Percentiles rank a stretch among this genome's conserved stretches.
These are phyloP conservation scores for Hetaerina titia DNA, from an alignment of 2,888 invertebrate species.

Conservation along the genomic window DNA sequence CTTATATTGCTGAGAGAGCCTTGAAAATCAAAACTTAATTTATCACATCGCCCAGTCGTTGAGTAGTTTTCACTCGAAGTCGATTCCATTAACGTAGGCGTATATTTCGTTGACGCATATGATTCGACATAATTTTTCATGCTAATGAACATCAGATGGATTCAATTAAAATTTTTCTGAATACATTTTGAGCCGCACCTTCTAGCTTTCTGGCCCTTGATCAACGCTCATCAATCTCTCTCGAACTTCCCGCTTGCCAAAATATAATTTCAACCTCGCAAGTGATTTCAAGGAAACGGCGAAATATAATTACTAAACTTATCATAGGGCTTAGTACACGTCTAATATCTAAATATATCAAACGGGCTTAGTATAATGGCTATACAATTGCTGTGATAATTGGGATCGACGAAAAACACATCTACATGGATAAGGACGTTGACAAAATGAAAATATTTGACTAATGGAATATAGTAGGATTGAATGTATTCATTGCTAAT, in stretches of 20 bases:
- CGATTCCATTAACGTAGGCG: no score
- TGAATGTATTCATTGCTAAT: no score
- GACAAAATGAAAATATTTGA: no score
- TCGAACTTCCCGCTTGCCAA: not conserved
- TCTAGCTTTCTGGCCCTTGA: not conserved
- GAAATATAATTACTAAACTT: not conserved
- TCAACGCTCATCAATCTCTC: not conserved
- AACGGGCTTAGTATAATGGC: no score
- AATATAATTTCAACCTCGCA: not conserved
- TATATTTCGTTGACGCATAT: no score
- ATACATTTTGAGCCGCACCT: not conserved
- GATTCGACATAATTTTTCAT: not conserved
- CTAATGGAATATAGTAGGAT: no score
- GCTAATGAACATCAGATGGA: not conserved
- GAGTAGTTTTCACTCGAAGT: not conserved
- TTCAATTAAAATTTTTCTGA: conserved; percentile 9
- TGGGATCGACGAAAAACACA: no score
- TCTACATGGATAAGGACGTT: no score
- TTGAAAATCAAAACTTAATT: not conserved
- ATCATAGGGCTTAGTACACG: not conserved
- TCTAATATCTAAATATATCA: no score
- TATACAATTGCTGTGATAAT: no score
- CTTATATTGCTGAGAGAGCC: not conserved
- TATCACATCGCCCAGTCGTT: not conserved
- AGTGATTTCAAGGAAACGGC: not conserved